A percentile compares a stretch with the other conserved stretches of the same genome.
phyloP scores from a whole-genome alignment of 2,113 vertebrate genomes.

The Chaetops frenatus region DNA sequence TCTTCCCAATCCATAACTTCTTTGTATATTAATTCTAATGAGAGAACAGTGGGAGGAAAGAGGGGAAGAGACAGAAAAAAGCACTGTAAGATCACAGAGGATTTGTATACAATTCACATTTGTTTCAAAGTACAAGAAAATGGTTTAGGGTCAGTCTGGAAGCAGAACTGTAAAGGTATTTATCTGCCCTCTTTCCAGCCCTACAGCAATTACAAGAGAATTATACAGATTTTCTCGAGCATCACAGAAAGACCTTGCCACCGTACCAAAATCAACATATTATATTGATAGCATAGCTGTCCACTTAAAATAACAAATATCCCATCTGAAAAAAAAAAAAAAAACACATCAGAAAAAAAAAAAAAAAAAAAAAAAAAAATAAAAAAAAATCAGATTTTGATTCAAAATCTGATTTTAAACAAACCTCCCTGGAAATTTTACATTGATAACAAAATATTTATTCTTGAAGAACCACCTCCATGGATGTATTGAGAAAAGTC shows the following conservation, averaged over 20 bases:
- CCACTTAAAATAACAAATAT: not conserved
- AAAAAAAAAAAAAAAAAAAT: not conserved
- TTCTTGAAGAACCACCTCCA: not conserved
- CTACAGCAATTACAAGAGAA: not conserved
- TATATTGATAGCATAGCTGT: not conserved
- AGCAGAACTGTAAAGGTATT: not conserved
- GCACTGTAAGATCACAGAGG: not conserved
- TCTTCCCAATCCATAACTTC: constrained; percentile 98
- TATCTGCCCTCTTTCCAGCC: not conserved
- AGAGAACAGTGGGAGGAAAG: not conserved
- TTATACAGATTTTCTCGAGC: not conserved
- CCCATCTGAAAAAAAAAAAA: not conserved
- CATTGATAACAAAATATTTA: not conserved
- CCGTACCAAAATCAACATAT: not conserved
- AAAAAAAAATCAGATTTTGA: not conserved
- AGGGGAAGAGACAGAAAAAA: not conserved
- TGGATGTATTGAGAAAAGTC: not conserved
- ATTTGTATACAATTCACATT: not conserved
- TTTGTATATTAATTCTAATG: constrained; percentile 92
- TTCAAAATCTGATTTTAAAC: not conserved
- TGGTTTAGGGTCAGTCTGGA: not conserved
- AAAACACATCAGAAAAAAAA: not conserved
- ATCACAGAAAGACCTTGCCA: not conserved
- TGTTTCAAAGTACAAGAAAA: not conserved
- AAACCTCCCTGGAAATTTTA: not conserved